These are phyloP conservation scores for Coturnix japonica DNA, from an alignment of 2,113 vertebrate species.

Conservation along the genomic window DNA sequence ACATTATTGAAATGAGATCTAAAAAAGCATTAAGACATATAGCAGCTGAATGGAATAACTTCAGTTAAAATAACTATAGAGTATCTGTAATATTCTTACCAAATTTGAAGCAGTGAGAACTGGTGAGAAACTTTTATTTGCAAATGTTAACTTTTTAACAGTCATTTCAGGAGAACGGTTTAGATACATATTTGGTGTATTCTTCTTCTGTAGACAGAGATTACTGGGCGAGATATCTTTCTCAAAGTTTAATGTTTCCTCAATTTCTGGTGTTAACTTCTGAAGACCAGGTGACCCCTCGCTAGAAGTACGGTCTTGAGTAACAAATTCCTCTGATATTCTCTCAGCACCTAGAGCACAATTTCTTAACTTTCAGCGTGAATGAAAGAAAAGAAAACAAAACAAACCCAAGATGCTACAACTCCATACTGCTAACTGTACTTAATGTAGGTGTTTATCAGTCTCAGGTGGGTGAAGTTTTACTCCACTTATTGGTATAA, in stretches of 20 bases:
- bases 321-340: slow-evolving; percentile 34
- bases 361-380: not conserved
- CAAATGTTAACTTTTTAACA: not conserved
- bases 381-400: not conserved
- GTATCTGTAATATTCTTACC: slow-evolving; percentile 63
- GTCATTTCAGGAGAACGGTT: not conserved
- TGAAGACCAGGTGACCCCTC: slow-evolving; percentile 47
- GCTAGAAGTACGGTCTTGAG: slow-evolving; percentile 12
- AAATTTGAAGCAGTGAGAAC: slow-evolving; percentile 37
- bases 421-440: not conserved
- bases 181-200: not conserved
- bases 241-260: not conserved
- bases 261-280: slow-evolving; percentile 35
- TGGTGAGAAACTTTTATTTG: slow-evolving; percentile 61
- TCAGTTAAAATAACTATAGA: not conserved
- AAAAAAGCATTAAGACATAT: not conserved
- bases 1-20: not conserved
- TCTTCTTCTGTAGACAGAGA: not conserved
- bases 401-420: not conserved
- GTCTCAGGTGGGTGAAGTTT: not conserved
- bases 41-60: not conserved
- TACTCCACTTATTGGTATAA: not conserved
- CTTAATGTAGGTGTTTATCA: not conserved
- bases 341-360: slow-evolving; percentile 70
- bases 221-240: not conserved